Evolutionary conservation across 2,797 vertebrate species (phyloP), one percentile per base, ranked within the genome.

Genomic region (Gastrophryne carolinensis): DNA sequence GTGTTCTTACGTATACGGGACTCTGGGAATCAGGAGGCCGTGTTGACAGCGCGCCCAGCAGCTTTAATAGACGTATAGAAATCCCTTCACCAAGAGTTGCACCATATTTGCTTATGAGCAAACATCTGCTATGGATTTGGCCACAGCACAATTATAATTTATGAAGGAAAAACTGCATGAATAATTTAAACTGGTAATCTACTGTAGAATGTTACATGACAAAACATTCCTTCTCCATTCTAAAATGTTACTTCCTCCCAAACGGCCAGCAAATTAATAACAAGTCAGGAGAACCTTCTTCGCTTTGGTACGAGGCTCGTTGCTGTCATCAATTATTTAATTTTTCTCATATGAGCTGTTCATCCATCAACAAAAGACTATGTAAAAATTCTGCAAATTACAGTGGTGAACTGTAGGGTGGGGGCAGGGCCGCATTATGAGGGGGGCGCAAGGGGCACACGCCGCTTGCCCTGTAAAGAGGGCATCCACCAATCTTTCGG

Each of bases 71-170:
- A 56, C 37, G 65, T 57, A 49, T 49, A 71, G 60, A 71, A 78
- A 64, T 64, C 75, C 75, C 60, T 78, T 78, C 75, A 78, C 53
- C 50, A 49, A 71, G 67, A 49, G 58, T 64, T 78, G 64, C 50
- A 77, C 49, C 67, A 65, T 71, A 71, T 72, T 78, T 34, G 49
- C 60, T 64, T 60, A 47, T 64, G 60, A 71, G 67, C 26, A 52
- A 53, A 78, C 75, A 78, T 78, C 75, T 78, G 75, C 49, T 64
- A 27, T 50, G 21, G 60, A 72, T 78, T 72, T 71, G 39, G 60
- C 50, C 41, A 32, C 52, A 57, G 27, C 64, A 75, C 37, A 67
- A 49, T 47, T 60, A 54, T 75, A 66, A 74, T 75, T 75, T 67
- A 75, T 75, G 73, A 23, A 75, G 56, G 52, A 75, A 72, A 72